These are phyloP conservation scores for Volucella zonaria DNA, from an alignment of 2,888 invertebrate genomes.

Conservation along the genomic window DNA sequence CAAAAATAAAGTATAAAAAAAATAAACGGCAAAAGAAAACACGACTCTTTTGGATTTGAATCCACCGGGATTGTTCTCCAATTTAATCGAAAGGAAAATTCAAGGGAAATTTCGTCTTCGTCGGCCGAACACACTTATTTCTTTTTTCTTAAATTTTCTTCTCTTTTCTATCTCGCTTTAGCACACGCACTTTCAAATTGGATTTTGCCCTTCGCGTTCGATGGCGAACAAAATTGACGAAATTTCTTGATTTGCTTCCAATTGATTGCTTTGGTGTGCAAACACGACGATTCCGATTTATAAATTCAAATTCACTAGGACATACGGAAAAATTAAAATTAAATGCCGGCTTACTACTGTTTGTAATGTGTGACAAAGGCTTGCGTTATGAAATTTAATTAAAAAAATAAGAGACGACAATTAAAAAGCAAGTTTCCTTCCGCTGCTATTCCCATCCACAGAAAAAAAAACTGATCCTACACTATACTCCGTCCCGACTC, in stretches of 20 bases:
- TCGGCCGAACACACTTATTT: constrained; percentile 31
- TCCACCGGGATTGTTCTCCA: neutral
- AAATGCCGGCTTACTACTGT: constrained; percentile 20
- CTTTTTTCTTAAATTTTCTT: constrained; percentile 21
- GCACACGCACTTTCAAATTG: constrained; percentile 47
- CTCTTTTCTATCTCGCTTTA: constrained; percentile 45
- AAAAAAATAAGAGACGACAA: constrained; percentile 43
- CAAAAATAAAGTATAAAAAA: constrained; percentile 9
- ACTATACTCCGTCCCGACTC: constrained; percentile 34
- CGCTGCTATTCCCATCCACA: constrained; percentile 45
- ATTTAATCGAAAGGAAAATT: constrained; percentile 1
- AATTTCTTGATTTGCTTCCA: constrained; percentile 9
- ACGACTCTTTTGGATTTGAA: neutral
- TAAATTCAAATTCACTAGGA: constrained; percentile 23
- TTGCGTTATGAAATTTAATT: constrained; percentile 50
- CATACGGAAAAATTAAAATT: constrained; percentile 28
- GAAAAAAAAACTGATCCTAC: constrained; percentile 54
- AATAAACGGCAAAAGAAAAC: constrained; percentile 4
- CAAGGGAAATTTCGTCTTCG: constrained; percentile 42
- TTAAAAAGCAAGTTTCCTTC: constrained; percentile 56
- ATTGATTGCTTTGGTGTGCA: neutral
- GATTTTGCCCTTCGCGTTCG: constrained; percentile 54
- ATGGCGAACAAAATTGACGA: constrained; percentile 20
- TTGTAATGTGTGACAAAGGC: constrained; percentile 19
- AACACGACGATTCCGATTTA: neutral